Base-by-base conservation (phyloP, 2,888 invertebrate species). In the Idaea biselata region DNA sequence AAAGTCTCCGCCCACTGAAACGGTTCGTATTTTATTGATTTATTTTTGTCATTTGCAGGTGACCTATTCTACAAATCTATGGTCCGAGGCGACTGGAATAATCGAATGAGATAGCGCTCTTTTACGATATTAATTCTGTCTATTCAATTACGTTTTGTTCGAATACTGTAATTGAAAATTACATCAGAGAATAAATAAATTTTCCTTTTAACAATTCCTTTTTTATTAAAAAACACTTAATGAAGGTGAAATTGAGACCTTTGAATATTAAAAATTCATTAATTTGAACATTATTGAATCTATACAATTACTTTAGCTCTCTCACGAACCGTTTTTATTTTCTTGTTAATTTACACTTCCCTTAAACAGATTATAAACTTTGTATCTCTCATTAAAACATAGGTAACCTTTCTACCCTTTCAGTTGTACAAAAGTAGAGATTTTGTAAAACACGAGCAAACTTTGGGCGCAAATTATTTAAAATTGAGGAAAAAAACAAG, bases 401-500 rank as follows among this genome's bases (percentile, higher is more conserved):
- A 44, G 44, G 44, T 44, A 44, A 44, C 44, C 44, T 7, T 33
- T 44, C 11, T 44, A 44, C 44, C 44, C 44, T 44, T 8, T 14
- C 44, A 44, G 5, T 44, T 44, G 44, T 44, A 44, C 11, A 44
- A 44, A 44, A 44, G 44, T 44, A 11, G 44, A 44, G 44, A 44
- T 44, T 44, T 44, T 44, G 44, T 44, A 44, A 44, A 44, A 44
- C 44, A 44, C 44, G 44, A 44, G 44, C 0, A 44, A 44, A 44
- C 44, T 44, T 44, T 11, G 7, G 44, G 44, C 44, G 44, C 8
- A 44, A 44, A 44, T 44, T 44, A 44, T 44, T 44, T 44, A 11
- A 44, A 55, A 16, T 55, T 55, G 55, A 16, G 16, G 17, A 55
- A 17, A 55, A 54, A 55, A 55, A 55, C 53, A 53, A 53, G n/a